Base-by-base conservation (phyloP, 2,888 invertebrate species). In the Atethmia centrago region DNA sequence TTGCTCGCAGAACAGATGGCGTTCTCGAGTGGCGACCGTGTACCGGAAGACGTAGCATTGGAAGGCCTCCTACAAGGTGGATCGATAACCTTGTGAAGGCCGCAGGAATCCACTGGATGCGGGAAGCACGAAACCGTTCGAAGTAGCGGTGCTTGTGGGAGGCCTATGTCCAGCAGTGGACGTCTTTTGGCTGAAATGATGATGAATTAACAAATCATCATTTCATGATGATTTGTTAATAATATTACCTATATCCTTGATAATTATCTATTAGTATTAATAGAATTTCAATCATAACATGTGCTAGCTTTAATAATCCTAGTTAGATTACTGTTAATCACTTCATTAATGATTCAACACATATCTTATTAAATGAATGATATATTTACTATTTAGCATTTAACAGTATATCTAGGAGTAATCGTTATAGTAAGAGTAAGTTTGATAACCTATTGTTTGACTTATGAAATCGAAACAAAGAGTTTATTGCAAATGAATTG, bases 401-500 rank as follows among this genome's bases (percentile, higher is more conserved):
- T 10, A 45, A 28, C 4, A 58, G 28, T 71, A 25, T 62, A 63
- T 56, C 36, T 53, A 68, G 8, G 28, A 64, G 25, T 82, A 82
- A 77, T 82, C 56, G 16, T 49, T 59, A 8, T 61, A 64, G 42
- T 67, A 49, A 47, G 40, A 65, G n/a, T 55, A 28, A 25, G 56
- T 67, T 31, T 70, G 82, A 82, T 82, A 77, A 82, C 85, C 77
- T 77, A 40, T 64, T 82, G 68, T 51, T 59, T 51, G 40, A 58
- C 61, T 65, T 49, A 25, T n/a, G 14, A 66, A 64, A 71, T 67
- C 2, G 2, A 53, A 68, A 84, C 71, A 84, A 68, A 71, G 68
- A 67, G 31, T 16, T 69, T 61, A 56, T 12, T 25, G 21, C n/a
- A 7, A 55, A 61, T 70, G 3, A 36, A 59, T 67, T 70, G 21